Evolutionary conservation across 2,888 invertebrate genomes (phyloP).

Genomic region (Allacma fusca): DNA sequence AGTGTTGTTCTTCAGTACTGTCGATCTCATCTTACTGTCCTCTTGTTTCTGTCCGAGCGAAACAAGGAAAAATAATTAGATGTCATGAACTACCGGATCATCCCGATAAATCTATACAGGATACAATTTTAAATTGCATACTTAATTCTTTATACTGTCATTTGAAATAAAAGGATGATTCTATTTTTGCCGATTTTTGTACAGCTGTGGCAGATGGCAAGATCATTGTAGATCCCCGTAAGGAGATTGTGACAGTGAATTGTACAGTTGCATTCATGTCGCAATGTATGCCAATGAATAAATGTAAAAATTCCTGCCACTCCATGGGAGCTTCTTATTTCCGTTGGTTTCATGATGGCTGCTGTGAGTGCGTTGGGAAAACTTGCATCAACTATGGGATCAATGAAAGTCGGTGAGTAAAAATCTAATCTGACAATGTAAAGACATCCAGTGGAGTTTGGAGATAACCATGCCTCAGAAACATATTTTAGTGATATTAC

Average conservation of each 20-base stretch:
- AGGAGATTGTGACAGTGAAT: conserved; percentile 72
- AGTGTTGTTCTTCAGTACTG: no score
- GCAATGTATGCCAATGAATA: conserved; percentile 86
- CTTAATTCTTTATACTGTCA: conserved; percentile 20
- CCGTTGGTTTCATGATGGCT: conserved; percentile 94
- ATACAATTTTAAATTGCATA: no score
- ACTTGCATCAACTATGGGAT: conserved; percentile 90
- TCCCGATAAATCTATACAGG: no score
- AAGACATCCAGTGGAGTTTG: no score
- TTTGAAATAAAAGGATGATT: not conserved
- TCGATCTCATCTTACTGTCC: not conserved
- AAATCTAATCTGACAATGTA: no score
- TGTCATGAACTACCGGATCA: no score
- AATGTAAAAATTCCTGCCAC: conserved; percentile 82
- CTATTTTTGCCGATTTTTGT: not conserved
- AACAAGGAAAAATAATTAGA: no score
- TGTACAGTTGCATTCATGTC: conserved; percentile 92
- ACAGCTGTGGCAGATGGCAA: conserved; percentile 55
- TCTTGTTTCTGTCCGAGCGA: no score
- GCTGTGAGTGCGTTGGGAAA: conserved; percentile 90
- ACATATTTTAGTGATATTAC: no score
- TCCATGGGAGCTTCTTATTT: conserved; percentile 84
- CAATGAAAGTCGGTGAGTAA: conserved; percentile 77
- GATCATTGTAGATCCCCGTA: conserved; percentile 62
- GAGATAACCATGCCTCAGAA: no score